Evolutionary conservation across 2,888 invertebrate genomes (phyloP), one percentile per base, ranked within the genome.

Genomic region (Zelleria hepariella): DNA sequence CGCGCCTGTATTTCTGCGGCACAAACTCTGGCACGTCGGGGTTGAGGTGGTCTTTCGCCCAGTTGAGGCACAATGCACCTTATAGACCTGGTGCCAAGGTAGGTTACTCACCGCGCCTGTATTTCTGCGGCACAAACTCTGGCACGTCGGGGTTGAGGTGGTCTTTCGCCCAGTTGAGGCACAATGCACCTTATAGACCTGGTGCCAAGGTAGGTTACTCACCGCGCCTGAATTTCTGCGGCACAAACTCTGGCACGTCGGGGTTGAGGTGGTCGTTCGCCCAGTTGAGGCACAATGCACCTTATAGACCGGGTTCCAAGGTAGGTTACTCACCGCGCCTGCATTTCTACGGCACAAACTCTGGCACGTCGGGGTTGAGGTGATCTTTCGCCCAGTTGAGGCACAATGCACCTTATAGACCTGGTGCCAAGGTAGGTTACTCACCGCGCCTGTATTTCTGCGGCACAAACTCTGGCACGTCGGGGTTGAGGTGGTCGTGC

Each of bases 21-120:
- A 96, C 90, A 78, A 96, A 96, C 82, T 96, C 96, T 0, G 96
- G 95, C 58, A 96, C 96, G 76, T 96, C 93, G 2, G 95, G 95
- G 84, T 96, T 96, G 60, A 96, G 89, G 67, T 90, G 91, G 59
- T 94, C 94, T 65, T 70, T 75, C 0, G 70, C 69, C 59, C 72
- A 64, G 6, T 60, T 58, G 60, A 52, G 51, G 57, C 58, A 15
- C 62, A n/a, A n/a, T n/a, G n/a, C n/a, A n/a, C n/a, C n/a, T n/a
- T n/a, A n/a, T n/a, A n/a, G n/a, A n/a, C n/a, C n/a, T n/a, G n/a
- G n/a, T n/a, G n/a, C n/a, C n/a, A n/a, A n/a, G n/a, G n/a, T n/a
- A n/a, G n/a, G n/a, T n/a, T 48, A 64, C 63, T 58, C 58, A 70
- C 70, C 67, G 20, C 60, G 51, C 55, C 66, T 63, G 47, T 65